phyloP scores from a whole-genome alignment of 1,140 invertebrate genomes.

The fruit fly (Drosophila melanogaster) region DNA sequence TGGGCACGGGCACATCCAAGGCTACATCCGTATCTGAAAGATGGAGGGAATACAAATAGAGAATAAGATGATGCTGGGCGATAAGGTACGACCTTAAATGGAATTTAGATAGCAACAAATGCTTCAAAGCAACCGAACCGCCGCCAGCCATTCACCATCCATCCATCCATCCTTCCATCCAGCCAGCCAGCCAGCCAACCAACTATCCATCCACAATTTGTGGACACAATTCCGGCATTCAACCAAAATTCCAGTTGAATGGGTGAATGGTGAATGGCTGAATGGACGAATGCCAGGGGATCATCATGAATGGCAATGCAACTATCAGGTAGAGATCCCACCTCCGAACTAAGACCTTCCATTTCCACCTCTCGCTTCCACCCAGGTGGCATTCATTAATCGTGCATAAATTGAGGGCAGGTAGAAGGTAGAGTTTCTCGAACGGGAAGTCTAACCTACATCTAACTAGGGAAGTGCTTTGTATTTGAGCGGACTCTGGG shows the following conservation, averaged over 20 bases:
- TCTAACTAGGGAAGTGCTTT: slow-evolving; percentile 35
- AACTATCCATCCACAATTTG: no score
- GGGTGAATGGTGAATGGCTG: slow-evolving; percentile 1
- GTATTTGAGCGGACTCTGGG: not conserved
- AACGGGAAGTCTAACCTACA: slow-evolving; percentile 17
- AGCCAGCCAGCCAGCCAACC: no score
- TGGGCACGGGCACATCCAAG: slow-evolving; percentile 88
- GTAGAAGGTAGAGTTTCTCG: slow-evolving; percentile 24
- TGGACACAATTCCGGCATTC: not conserved
- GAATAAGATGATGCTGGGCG: slow-evolving; percentile 30
- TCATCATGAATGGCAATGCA: slow-evolving; percentile 42
- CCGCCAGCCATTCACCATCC: slow-evolving; percentile 10
- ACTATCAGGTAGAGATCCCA: slow-evolving; percentile 26
- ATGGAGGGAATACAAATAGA: slow-evolving; percentile 12
- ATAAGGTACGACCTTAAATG: slow-evolving; percentile 65
- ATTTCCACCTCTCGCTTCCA: not conserved
- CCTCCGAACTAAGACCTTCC: not conserved
- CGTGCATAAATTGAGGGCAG: slow-evolving; percentile 79
- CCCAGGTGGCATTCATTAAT: slow-evolving; percentile 79
- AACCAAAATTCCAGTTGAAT: slow-evolving; percentile 25
- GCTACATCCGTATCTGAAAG: slow-evolving; percentile 89
- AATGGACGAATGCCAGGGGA: slow-evolving; percentile 10
- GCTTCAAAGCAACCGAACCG: slow-evolving; percentile 53
- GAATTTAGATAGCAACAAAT: slow-evolving; percentile 61
- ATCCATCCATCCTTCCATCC: not conserved